Percentiles rank a stretch among this genome's conserved stretches.
These are phyloP conservation scores for Lamellibrachia luymesi DNA, from an alignment of 1,140 invertebrate genomes.

Conservation along the genomic window DNA sequence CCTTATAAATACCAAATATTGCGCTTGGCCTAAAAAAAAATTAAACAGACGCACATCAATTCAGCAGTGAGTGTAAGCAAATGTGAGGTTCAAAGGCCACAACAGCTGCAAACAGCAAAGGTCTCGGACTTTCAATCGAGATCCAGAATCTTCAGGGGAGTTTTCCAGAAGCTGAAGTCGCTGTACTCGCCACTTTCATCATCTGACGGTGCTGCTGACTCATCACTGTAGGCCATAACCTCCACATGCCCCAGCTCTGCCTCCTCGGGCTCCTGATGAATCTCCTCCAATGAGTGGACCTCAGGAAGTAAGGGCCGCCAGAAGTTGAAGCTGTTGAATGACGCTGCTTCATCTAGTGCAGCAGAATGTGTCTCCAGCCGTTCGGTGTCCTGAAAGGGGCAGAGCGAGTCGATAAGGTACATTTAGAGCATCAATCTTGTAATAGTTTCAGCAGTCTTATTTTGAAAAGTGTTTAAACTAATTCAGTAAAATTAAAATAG, in stretches of 20 bases:
- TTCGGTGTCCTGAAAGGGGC: not conserved
- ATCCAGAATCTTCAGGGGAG: not conserved
- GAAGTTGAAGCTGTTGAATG: not conserved
- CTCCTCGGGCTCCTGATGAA: not conserved
- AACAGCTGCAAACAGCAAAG: too few species aligned
- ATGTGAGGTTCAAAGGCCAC: not conserved
- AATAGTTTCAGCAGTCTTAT: not conserved
- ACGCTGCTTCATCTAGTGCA: not conserved
- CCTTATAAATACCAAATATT: not conserved
- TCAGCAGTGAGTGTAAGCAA: not conserved
- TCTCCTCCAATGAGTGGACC: not conserved
- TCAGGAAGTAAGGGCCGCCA: not conserved
- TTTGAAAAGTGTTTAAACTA: too few species aligned
- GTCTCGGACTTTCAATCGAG: not conserved
- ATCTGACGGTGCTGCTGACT: not conserved
- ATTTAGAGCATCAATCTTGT: not conserved
- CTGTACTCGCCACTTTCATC: not conserved
- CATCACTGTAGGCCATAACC: not conserved
- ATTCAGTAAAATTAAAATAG: too few species aligned
- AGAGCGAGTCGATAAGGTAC: not conserved
- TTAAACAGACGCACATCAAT: not conserved
- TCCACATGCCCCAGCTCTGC: not conserved
- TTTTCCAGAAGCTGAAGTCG: not conserved
- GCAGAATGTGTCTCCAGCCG: not conserved
- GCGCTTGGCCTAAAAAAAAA: not conserved